These are phyloP conservation scores for Setophaga coronata DNA, from an alignment of 2,113 vertebrate genomes.

Conservation along the genomic window DNA sequence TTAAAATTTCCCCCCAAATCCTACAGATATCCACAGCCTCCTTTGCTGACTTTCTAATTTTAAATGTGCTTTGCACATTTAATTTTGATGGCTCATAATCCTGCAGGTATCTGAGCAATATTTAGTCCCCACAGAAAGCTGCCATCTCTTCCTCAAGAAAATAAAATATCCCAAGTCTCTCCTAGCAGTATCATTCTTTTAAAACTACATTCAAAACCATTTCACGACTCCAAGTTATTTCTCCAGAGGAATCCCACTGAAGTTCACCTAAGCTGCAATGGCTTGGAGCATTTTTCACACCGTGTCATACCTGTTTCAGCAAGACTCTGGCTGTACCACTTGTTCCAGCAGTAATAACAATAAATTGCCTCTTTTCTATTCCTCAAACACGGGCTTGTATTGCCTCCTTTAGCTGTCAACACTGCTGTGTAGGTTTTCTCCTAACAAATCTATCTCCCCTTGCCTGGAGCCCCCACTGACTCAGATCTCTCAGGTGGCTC, in stretches of 20 bases:
- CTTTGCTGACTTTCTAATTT: neutral
- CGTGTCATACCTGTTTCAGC: neutral
- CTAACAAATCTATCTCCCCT: neutral
- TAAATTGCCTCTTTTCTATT: neutral
- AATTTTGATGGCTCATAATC: neutral
- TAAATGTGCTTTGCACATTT: neutral
- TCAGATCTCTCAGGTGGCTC: neutral
- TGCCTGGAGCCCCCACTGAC: neutral
- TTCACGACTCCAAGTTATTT: neutral
- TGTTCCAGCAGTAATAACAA: slow-evolving; percentile 22
- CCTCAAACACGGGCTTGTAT: neutral
- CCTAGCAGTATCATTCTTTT: neutral
- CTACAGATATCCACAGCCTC: neutral
- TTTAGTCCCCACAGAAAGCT: neutral
- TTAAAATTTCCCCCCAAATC: neutral
- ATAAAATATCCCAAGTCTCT: neutral
- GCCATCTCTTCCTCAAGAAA: neutral
- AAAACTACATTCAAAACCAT: neutral
- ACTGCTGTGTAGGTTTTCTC: neutral
- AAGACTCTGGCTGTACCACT: neutral
- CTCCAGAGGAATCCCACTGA: neutral
- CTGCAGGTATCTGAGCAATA: neutral
- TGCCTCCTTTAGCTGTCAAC: neutral
- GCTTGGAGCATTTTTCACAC: neutral
- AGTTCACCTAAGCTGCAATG: neutral